Evolutionary conservation across 64 coral and sea anemone genomes (phyloP).

Genomic region (Trachythela sp.): DNA sequence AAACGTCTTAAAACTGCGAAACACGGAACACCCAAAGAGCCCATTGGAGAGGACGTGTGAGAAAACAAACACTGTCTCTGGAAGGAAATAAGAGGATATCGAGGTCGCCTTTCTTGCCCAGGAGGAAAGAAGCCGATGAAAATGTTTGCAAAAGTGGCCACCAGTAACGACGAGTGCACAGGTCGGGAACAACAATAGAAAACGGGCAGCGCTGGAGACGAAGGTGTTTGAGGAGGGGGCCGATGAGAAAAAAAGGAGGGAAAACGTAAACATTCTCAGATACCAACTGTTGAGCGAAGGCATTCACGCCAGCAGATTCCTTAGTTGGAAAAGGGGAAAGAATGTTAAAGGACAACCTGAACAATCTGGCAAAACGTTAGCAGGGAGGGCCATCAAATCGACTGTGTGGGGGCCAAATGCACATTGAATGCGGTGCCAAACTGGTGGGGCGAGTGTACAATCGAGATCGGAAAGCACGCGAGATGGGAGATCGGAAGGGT

Average conservation of each 20-base stretch:
- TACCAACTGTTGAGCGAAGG: background rate
- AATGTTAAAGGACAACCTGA: conserved; percentile 18
- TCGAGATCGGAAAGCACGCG: conserved; percentile 24
- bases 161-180: background rate
- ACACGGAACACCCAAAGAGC: background rate
- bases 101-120: background rate
- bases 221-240: conserved; percentile 26
- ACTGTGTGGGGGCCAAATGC: conserved; percentile 52
- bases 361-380: background rate
- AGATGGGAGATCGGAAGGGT: conserved; percentile 44
- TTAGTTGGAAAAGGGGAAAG: background rate
- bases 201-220: background rate
- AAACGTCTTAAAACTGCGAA: background rate
- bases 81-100: background rate
- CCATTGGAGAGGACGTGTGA: background rate
- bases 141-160: background rate
- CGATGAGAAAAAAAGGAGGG: conserved; percentile 32
- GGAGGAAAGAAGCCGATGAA: background rate
- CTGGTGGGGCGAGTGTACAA: background rate
- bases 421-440: conserved; percentile 21
- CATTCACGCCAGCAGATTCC: background rate
- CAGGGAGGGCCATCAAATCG: too few species aligned
- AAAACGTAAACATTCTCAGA: conserved; percentile 46
- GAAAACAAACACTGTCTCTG: background rate
- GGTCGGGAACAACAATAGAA: background rate